Percentiles rank a stretch among this genome's conserved stretches.
These are phyloP conservation scores for Mylabris sibirica DNA, from an alignment of 2,888 invertebrate species.

Conservation along the genomic window DNA sequence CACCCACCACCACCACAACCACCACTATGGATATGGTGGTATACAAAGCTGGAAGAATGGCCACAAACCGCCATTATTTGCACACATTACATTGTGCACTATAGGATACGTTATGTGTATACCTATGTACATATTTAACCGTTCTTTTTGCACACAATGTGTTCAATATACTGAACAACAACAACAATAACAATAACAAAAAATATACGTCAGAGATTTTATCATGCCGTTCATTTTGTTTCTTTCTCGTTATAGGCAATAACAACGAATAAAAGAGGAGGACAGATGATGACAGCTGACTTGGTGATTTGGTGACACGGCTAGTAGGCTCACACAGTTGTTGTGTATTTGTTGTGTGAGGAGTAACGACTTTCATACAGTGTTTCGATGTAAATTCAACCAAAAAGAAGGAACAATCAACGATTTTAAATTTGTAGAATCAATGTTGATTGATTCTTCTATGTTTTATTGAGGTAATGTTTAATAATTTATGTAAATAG, in stretches of 20 bases:
- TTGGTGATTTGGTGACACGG: conserved; percentile 57
- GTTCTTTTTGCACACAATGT: conserved; percentile 41
- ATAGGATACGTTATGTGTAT: conserved; percentile 41
- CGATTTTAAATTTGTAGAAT: too few species aligned
- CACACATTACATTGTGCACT: conserved; percentile 50
- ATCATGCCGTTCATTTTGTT: conserved; percentile 54
- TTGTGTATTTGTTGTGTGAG: conserved; percentile 57
- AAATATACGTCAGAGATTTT: conserved; percentile 55
- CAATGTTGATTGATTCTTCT: conserved; percentile 17
- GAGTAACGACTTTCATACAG: conserved; percentile 48
- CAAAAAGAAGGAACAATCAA: too few species aligned
- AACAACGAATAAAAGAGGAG: conserved; percentile 49
- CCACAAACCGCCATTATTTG: conserved; percentile 49
- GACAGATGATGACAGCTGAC: conserved; percentile 55
- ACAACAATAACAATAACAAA: conserved; percentile 19
- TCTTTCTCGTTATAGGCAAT: conserved; percentile 48
- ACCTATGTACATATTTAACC: conserved; percentile 45
- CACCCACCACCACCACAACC: conserved; percentile 48
- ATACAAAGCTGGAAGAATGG: conserved; percentile 54
- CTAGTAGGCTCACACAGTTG: conserved; percentile 43
- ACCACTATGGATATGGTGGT: too few species aligned
- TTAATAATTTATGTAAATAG: too few species aligned
- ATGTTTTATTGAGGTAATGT: neutral
- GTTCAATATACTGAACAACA: conserved; percentile 31
- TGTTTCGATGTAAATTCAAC: conserved; percentile 29